A percentile compares a stretch with the other conserved stretches of the same genome.
These are phyloP conservation scores for Hydropsyche betteni DNA, from an alignment of 2,888 invertebrate species.

Conservation along the genomic window DNA sequence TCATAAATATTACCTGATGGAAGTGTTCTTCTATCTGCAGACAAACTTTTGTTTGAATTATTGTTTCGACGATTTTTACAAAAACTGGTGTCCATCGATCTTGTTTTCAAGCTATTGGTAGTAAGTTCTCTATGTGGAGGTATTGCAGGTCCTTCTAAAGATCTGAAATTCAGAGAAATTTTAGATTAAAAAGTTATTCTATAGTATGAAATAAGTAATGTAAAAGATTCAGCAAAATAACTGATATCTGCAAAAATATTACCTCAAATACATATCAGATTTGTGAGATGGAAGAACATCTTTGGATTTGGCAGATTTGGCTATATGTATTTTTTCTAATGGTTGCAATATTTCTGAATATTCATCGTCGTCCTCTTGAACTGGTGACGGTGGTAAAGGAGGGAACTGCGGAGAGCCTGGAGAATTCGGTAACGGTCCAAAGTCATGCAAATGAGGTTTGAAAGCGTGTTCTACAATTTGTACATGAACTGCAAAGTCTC, in stretches of 20 bases:
- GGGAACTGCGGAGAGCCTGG: slow-evolving; percentile 71
- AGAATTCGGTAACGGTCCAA: slow-evolving; percentile 64
- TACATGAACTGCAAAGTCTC: slow-evolving; percentile 71
- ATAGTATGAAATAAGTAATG: not conserved
- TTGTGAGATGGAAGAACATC: slow-evolving; percentile 68
- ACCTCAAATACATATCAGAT: slow-evolving; percentile 64
- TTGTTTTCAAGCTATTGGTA: slow-evolving; percentile 78
- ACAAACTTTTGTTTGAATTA: slow-evolving; percentile 67
- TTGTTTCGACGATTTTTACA: slow-evolving; percentile 67
- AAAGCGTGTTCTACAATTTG: slow-evolving; percentile 72
- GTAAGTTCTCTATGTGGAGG: slow-evolving; percentile 77
- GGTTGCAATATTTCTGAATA: slow-evolving; percentile 73
- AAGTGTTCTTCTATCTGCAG: slow-evolving; percentile 76
- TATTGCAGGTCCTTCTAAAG: slow-evolving; percentile 73
- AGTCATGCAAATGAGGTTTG: slow-evolving; percentile 61
- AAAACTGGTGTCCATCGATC: slow-evolving; percentile 86
- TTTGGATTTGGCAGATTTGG: slow-evolving; percentile 58
- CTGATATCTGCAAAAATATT: not conserved
- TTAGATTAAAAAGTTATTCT: slow-evolving; percentile 41
- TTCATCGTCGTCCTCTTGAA: slow-evolving; percentile 77
- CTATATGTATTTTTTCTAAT: slow-evolving; percentile 61
- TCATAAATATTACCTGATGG: slow-evolving; percentile 68
- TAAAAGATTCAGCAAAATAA: not conserved
- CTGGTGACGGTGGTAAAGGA: slow-evolving; percentile 84
- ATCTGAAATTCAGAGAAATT: slow-evolving; percentile 55